Conservation (phyloP, 1,140 invertebrate genomes). For the Pogonognathellus flavescens region DNA sequence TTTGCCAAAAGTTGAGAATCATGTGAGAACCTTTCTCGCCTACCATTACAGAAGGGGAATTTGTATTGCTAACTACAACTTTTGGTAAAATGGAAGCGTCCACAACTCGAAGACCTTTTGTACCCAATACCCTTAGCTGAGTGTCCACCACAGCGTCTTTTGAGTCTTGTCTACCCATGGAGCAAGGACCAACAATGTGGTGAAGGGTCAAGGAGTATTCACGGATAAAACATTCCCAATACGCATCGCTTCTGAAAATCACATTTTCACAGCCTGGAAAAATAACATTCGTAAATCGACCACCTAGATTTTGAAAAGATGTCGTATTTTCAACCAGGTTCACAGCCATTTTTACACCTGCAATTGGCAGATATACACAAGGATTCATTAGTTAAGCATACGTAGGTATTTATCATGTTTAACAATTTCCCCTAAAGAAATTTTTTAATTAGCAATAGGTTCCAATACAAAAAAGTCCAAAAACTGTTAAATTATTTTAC, state of each 20-base stretch:
- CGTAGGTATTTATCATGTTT: no score
- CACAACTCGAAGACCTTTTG: conserved; percentile 75
- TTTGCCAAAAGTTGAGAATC: conserved; percentile 56
- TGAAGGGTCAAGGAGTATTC: conserved; percentile 90
- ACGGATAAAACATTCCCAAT: conserved; percentile 83
- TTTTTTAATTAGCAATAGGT: no score
- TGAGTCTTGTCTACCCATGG: conserved; percentile 80
- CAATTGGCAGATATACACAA: no score
- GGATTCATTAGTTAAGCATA: no score
- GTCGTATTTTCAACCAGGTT: conserved; percentile 56
- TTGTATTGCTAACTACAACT: conserved; percentile 59
- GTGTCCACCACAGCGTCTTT: conserved; percentile 72
- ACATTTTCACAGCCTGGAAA: conserved; percentile 63
- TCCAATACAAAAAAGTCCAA: no score
- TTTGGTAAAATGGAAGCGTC: conserved; percentile 69
- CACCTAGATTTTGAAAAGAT: conserved; percentile 51
- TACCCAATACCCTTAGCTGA: conserved; percentile 71
- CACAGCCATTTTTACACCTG: conserved; percentile 56
- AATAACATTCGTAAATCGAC: conserved; percentile 27
- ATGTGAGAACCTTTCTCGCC: conserved; percentile 61
- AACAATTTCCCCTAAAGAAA: no score
- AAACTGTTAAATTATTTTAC: no score
- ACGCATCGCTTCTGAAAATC: conserved; percentile 81
- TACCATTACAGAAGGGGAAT: conserved; percentile 53
- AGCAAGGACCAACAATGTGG: conserved; percentile 89